Conservation (phyloP, 1,140 invertebrate genomes). For the Aleiodes sp. region DNA sequence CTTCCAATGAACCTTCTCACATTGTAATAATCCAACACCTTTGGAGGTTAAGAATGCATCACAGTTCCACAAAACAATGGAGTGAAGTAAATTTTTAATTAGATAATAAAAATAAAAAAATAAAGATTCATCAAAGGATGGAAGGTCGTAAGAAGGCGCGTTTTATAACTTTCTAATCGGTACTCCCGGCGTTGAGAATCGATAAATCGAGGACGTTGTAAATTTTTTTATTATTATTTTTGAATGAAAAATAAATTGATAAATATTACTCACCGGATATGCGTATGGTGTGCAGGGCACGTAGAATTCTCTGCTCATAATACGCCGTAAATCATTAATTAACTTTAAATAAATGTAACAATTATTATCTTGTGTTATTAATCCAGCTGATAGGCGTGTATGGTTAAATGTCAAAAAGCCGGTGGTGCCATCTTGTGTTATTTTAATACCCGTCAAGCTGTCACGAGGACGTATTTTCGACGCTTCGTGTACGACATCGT, state of each 20-base stretch:
- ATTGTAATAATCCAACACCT: background rate
- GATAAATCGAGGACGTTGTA: slow-evolving; percentile 22
- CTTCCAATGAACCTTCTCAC: too few relatives aligned
- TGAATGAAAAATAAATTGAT: background rate
- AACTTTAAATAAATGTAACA: background rate
- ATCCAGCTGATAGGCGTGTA: slow-evolving; percentile 49
- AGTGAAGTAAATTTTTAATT: background rate
- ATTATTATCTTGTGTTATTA: slow-evolving; percentile 9
- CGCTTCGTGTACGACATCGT: slow-evolving; percentile 37
- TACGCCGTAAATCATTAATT: slow-evolving; percentile 27
- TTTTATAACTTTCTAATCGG: slow-evolving; percentile 33
- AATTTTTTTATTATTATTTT: too few relatives aligned
- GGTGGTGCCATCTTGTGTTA: slow-evolving; percentile 58
- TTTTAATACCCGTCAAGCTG: slow-evolving; percentile 49
- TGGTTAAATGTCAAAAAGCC: slow-evolving; percentile 56
- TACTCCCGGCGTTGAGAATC: slow-evolving; percentile 12
- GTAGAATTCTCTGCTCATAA: slow-evolving; percentile 64
- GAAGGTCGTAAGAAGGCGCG: slow-evolving; percentile 23
- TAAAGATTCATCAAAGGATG: background rate
- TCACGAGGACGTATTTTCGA: slow-evolving; percentile 52
- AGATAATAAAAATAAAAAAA: background rate
- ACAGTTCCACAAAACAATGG: background rate
- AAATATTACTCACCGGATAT: slow-evolving; percentile 54
- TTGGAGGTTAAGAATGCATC: too few relatives aligned
- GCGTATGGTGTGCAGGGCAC: slow-evolving; percentile 59